Base-by-base conservation (phyloP, 1,140 invertebrate genomes). In the Drosophila nebulosa region DNA sequence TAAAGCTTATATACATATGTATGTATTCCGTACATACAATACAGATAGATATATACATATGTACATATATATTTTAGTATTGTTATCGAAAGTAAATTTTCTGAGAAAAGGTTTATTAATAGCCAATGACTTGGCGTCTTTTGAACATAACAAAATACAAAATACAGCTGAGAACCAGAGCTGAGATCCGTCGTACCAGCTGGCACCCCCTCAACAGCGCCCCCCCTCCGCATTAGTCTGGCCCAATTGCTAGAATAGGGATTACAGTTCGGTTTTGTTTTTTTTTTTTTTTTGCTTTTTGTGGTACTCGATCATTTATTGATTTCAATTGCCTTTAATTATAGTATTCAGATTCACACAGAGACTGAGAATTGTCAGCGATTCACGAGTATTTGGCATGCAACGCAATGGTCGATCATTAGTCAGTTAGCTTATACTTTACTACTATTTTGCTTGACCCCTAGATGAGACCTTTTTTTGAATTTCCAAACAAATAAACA, bases 321-420 rank as follows among this genome's bases (percentile, higher is more conserved):
- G 83, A 83, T 81, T 88, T 88, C 67, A 88, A 88, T 88, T 88
- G 83, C 57, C 63, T 35, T 80, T 80, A 88, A 88, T 86, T 86
- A 72, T 46, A 46, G 39, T 46, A 46, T 60, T 83, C 66, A 55
- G 70, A 74, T 74, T 74, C 71, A 56, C 14, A 39, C 14, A 36
- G 46, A 63, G 36, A 57, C 46, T 39, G 36, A 59, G 35, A 39
- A 24, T 24, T n/a, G 14, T 9, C 9, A 18, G 14, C 42, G 24
- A 52, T 26, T 52, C 61, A 53, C 61, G 32, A 35, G 21, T 26
- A 63, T 30, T 32, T 24, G 57, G 21, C 22, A 59, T 42, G 16
- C 16, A 30, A 36, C 70, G 72, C 69, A 46, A 46, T 46, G 39
- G 6, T 46, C 39, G 39, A 46, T 46, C 16, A 46, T 46, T 10